These are phyloP conservation scores for Diabrotica virgifera DNA, from an alignment of 1,140 invertebrate genomes.

Conservation along the genomic window DNA sequence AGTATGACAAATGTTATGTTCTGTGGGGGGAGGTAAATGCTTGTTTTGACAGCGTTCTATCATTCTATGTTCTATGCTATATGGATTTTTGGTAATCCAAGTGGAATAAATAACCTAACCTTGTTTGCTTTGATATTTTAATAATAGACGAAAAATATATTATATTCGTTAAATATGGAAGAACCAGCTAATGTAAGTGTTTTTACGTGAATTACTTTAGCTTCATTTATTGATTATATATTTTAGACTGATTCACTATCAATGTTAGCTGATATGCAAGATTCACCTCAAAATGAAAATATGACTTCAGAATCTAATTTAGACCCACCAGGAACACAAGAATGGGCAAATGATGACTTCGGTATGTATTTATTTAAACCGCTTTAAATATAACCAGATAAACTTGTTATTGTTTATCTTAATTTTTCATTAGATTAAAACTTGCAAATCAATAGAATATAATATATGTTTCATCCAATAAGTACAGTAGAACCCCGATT, in stretches of 20 bases:
- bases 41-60: too few species aligned
- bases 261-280: neutral
- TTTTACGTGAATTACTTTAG: neutral
- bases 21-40: too few species aligned
- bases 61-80: too few species aligned
- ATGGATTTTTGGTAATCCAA: too few species aligned
- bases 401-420: neutral
- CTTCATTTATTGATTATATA: neutral
- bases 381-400: neutral
- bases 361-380: neutral
- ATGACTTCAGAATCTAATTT: constrained; percentile 7
- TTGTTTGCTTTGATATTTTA: too few species aligned
- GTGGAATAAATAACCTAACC: too few species aligned
- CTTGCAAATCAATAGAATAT: neutral
- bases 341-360: constrained; percentile 18
- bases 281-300: too few species aligned
- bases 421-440: neutral
- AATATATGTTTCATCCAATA: neutral
- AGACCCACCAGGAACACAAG: constrained; percentile 17
- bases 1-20: too few species aligned
- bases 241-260: neutral
- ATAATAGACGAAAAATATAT: neutral
- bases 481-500: too few species aligned
- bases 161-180: neutral
- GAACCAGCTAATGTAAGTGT: neutral